phyloP scores from a whole-genome alignment of 2,888 invertebrate genomes.

The Dendrolimus pini region DNA sequence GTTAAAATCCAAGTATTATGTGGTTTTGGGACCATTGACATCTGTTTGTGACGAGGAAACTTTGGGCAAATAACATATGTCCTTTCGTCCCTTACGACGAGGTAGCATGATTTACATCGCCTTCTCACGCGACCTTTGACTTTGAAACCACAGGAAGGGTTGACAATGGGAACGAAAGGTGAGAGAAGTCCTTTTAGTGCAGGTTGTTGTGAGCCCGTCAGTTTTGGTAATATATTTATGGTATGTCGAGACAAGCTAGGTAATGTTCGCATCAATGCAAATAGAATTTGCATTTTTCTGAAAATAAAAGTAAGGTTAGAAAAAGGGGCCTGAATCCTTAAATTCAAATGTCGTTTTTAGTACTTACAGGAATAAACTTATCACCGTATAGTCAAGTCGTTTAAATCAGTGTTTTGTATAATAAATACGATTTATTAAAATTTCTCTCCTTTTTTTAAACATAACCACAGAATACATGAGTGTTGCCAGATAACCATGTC shows the following conservation, averaged over 20 bases:
- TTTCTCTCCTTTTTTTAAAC: too few relatives aligned
- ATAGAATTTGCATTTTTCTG: constrained; percentile 36
- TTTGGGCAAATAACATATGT: constrained; percentile 85
- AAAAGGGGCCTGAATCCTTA: not conserved
- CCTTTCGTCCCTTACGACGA: constrained; percentile 81
- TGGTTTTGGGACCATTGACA: constrained; percentile 81
- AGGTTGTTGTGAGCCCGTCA: constrained; percentile 32
- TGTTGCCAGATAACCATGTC: too few relatives aligned
- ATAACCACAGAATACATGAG: too few relatives aligned
- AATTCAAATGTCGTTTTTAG: too few relatives aligned
- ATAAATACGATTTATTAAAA: too few relatives aligned
- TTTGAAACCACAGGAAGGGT: constrained; percentile 74
- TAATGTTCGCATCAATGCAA: constrained; percentile 36
- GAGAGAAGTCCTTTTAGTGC: constrained; percentile 28
- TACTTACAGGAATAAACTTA: too few relatives aligned
- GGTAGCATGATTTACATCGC: constrained; percentile 88
- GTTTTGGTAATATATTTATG: constrained; percentile 21
- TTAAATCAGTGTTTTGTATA: too few relatives aligned
- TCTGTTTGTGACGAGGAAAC: constrained; percentile 89
- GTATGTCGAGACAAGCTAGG: constrained; percentile 17
- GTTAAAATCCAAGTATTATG: constrained; percentile 86
- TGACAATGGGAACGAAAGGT: constrained; percentile 36
- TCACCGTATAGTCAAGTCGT: too few relatives aligned
- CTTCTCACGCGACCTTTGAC: constrained; percentile 80
- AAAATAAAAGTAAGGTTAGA: not conserved